These are phyloP conservation scores for Ceriagrion tenellum DNA, from an alignment of 2,888 invertebrate species.

Conservation along the genomic window DNA sequence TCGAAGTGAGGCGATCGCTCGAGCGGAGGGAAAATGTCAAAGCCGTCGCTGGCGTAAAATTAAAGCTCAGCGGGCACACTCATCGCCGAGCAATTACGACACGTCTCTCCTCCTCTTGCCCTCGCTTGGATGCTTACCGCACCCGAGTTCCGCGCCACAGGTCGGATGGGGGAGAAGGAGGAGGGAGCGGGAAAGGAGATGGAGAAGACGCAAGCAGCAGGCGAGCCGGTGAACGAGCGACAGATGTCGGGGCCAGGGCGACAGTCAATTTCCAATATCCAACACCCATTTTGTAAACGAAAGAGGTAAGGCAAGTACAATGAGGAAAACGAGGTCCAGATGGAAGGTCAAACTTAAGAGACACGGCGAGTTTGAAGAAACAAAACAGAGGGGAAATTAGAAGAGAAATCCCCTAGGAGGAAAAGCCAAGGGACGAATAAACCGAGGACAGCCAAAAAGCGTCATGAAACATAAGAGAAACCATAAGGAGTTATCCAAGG, in stretches of 20 bases:
- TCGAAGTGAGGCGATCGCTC: neutral
- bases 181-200: neutral
- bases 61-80: neutral
- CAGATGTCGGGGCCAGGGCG: neutral
- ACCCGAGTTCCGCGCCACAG: neutral
- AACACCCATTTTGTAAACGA: neutral
- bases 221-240: neutral
- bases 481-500: no score
- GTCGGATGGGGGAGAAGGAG: no score
- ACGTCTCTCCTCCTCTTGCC: neutral
- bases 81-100: slow-evolving; percentile 24
- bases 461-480: no score
- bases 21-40: neutral
- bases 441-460: no score
- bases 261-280: neutral
- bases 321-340: no score
- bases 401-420: no score
- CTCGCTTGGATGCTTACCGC: neutral
- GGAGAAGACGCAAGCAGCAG: neutral
- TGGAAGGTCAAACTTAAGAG: no score
- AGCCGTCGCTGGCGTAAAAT: neutral
- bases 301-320: no score
- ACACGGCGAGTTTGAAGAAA: no score
- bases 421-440: no score
- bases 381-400: no score